Evolutionary conservation across 2,113 vertebrate genomes (phyloP), one percentile per base, ranked within the genome.

Genomic region (Sinocyclocheilus maitianheensis): DNA sequence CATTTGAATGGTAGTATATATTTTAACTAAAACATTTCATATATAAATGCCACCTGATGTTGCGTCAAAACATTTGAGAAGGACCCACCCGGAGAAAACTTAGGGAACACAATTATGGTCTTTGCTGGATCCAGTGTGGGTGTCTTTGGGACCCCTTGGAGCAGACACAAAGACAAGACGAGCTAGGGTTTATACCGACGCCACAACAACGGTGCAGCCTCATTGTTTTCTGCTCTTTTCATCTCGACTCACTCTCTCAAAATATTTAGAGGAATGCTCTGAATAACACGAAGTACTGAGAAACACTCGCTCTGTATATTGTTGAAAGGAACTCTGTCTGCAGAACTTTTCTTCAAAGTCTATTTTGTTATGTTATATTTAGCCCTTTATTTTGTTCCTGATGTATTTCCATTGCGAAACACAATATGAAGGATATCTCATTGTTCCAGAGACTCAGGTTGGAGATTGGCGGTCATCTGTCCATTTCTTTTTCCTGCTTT

Each of bases 221-320:
- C 92, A 95, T 95, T 95, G 95, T 95, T 94, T 94, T 92, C 84
- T 43, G 87, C 85, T 81, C 63, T 93, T 94, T 95, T 95, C 94
- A 95, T 95, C 94, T 95, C 92, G 90, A 92, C 91, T 93, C 93
- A 90, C 94, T 93, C 92, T 93, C 92, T 94, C 93, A 92, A 95
- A 95, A 95, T 95, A 94, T 95, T 95, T 95, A 92, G 91, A 95
- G 85, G 91, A 94, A 92, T 90, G 77, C 90, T 94, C 92, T 87
- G 93, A 94, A 95, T 93, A 94, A 94, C 94, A 94, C 92, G 84
- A 89, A 92, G 94, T 91, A 91, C 91, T 92, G 93, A 94, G 93
- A 94, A 92, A 94, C 93, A 88, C 93, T 85, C 79, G 34, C 87
- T 88, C 89, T 95, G 95, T 95, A 94, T 95, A 94, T 95, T 95